Base-by-base conservation (phyloP, 2,797 vertebrate species). In the Balearica regulorum region DNA sequence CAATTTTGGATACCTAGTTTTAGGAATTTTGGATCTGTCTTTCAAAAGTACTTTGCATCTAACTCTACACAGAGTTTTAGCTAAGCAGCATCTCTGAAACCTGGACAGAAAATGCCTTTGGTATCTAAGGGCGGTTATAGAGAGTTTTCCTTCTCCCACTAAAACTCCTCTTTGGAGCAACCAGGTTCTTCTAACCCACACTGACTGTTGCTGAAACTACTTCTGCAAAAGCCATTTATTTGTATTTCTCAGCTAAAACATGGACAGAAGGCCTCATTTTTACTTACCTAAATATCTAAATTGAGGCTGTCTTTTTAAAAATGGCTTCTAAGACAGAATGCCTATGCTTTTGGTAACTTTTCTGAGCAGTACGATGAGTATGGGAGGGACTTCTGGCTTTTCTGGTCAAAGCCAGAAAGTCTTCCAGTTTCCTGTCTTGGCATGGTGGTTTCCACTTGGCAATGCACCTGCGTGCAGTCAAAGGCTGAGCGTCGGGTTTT, bases 251-350 rank as follows among this genome's bases (percentile, higher is more conserved):
- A n/a, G n/a, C 10, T 6, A 31, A 84, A 81, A 44, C 1, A 3
- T 0, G 4, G 6, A 1, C 16, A 29, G 1, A 37, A 70, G 35
- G 19, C 16, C 37, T 15, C 5, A 2, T 12, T n/a, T 71, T 83
- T 17, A 43, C 22, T 64, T 43, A 43, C 19, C 31, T 57, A 43
- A 28, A 8, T 57, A 64, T 7, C 37, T 29, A 49, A 83, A 41
- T 33, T 48, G 18, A 43, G 24, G 11, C 14, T 55, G 19, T 37
- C 16, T 57, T 43, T 35, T 54, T 17, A 35, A 89, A 57, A 62
- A 61, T 5, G 13, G 24, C 39, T 68, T 60, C 29, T 24, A 53
- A 43, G 16, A 6, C 15, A 5, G 33, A 35, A 8, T 20, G 35
- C 35, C 20, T 25, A 6, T 11, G 37, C 24, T 58, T 6, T 41